These are phyloP conservation scores for Margarornis squamiger DNA, from an alignment of 2,797 vertebrate genomes.

Conservation along the genomic window DNA sequence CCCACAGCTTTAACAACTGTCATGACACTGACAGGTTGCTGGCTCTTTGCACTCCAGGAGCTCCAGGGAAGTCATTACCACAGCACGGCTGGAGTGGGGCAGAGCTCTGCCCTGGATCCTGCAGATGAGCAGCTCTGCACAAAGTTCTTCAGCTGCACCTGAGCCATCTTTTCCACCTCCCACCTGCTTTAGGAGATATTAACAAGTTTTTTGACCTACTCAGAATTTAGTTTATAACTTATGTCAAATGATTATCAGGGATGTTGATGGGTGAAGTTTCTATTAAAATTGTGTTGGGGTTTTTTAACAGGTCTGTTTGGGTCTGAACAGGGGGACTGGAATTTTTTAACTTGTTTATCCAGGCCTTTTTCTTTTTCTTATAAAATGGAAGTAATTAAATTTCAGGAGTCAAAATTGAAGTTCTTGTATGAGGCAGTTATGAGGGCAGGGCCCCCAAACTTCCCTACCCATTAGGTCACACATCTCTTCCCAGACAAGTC, in stretches of 20 bases:
- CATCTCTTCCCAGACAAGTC: neutral
- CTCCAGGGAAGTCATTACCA: neutral
- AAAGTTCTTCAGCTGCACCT: neutral
- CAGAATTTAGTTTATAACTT: neutral
- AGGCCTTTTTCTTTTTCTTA: neutral
- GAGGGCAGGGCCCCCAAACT: accelerated
- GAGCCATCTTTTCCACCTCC: neutral
- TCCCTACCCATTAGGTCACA: too few relatives aligned
- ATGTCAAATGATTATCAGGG: neutral
- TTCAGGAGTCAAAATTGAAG: neutral
- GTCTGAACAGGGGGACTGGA: neutral
- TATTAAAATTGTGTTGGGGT: neutral
- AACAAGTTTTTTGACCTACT: neutral
- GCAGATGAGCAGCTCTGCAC: accelerated
- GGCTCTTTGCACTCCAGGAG: neutral
- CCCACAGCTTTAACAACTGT: accelerated
- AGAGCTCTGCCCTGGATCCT: neutral
- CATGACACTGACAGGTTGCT: accelerated
- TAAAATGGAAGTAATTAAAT: neutral
- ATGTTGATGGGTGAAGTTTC: neutral
- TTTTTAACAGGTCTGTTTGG: neutral
- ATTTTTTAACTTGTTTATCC: neutral
- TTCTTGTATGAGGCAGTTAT: neutral
- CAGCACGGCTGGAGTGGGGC: accelerated
- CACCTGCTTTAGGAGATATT: neutral